Evolutionary conservation across 2,797 vertebrate species (phyloP), one percentile per base, ranked within the genome.

Genomic region (Aphelocoma californica): DNA sequence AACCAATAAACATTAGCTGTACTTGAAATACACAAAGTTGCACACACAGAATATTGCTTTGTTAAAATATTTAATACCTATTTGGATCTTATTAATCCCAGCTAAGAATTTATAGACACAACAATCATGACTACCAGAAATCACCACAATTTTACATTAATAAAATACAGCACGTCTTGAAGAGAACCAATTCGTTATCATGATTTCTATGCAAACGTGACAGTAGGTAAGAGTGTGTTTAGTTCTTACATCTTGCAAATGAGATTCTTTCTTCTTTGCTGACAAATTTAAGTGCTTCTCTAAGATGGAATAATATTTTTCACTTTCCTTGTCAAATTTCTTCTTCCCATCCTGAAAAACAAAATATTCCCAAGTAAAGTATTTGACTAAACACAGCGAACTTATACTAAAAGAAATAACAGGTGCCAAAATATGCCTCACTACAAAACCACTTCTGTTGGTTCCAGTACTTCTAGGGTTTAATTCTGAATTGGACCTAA

Each of bases 241-340:
- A 96, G 71, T 86, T 69, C 98, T 98, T 98, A 99, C 99, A 98
- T 99, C 99, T 86, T 99, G 98, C 73, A 99, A 98, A 96, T 99
- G 99, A 26, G 99, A 97, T 90, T 99, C 99, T 96, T 99, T 99
- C 97, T 99, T 99, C 97, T 98, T 99, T 67, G 99, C 99, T 57
- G 99, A 99, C 92, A 99, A 97, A 98, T 98, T 99, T 97, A 99
- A 98, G 97, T 99, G 99, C 97, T 99, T 99, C 93, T 99, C 99
- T 96, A 99, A 97, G 91, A 99, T 98, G 51, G 99, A 99, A 97
- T 99, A 99, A 94, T 99, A 99, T 96, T 99, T 99, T 96, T 99
- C 99, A 71, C 99, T 99, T 97, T 99, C 99, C 94, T 99, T 99
- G 98, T 99, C 99, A 98, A 99, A 99, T 96, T 99, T 99, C 98